These are phyloP conservation scores for Pocillopora damicornis DNA, from an alignment of 64 coral and sea anemone genomes.

Conservation along the genomic window DNA sequence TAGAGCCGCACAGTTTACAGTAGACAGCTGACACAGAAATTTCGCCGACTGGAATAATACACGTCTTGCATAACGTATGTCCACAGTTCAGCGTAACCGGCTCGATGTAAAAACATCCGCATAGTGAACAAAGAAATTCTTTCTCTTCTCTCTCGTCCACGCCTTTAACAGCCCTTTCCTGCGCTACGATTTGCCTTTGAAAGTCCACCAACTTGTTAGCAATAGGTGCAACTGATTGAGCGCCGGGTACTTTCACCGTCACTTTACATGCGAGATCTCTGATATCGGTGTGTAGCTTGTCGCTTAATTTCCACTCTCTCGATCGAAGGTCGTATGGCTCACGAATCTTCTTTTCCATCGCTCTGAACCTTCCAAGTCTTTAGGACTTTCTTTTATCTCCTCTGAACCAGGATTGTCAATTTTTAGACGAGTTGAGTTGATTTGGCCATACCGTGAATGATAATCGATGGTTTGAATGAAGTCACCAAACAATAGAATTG, in stretches of 20 bases:
- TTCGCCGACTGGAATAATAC: constrained; percentile 26
- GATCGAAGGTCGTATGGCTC: not conserved
- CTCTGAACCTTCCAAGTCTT: not conserved
- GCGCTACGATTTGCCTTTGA: constrained; percentile 8
- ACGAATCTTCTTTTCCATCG: not conserved
- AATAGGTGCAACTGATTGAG: not conserved
- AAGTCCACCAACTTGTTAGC: constrained; percentile 37
- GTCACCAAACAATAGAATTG: no score
- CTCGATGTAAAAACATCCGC: constrained; percentile 32
- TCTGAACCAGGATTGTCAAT: not conserved
- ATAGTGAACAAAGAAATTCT: constrained; percentile 47
- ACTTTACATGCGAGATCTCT: not conserved
- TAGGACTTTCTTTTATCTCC: not conserved
- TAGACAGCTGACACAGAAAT: not conserved
- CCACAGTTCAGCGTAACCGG: constrained; percentile 85
- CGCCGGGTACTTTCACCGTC: not conserved
- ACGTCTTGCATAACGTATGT: constrained; percentile 86
- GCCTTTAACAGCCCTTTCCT: constrained; percentile 24
- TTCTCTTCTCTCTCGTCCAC: not conserved
- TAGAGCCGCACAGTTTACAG: constrained; percentile 48
- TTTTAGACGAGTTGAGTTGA: not conserved
- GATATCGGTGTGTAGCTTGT: no score
- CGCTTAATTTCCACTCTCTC: not conserved
- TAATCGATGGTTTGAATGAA: no score
- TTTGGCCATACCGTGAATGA: no score